These are phyloP conservation scores for Endotricha flammealis DNA, from an alignment of 2,888 invertebrate species.

Conservation along the genomic window DNA sequence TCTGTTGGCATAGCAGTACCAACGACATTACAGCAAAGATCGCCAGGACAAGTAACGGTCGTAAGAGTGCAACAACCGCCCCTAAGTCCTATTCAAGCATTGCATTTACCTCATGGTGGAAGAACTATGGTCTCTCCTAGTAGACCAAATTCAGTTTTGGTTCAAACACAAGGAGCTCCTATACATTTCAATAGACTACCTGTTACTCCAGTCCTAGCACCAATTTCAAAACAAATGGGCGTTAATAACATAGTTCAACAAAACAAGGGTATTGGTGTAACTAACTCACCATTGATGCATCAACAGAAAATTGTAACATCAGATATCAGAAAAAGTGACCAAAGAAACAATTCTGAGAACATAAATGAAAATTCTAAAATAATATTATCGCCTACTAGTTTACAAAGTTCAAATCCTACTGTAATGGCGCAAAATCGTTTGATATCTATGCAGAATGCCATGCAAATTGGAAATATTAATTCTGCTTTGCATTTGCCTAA, in stretches of 20 bases:
- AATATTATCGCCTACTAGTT: slow-evolving; percentile 57
- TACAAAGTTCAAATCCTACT: slow-evolving; percentile 55
- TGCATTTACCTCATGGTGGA: slow-evolving; percentile 57
- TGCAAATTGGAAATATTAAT: slow-evolving; percentile 54
- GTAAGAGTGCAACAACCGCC: slow-evolving; percentile 74
- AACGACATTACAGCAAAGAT: slow-evolving; percentile 56
- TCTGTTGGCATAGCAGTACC: slow-evolving; percentile 56
- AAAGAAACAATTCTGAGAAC: slow-evolving; percentile 38
- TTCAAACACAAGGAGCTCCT: slow-evolving; percentile 65
- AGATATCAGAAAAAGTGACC: slow-evolving; percentile 52
- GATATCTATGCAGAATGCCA: slow-evolving; percentile 63
- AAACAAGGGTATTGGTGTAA: slow-evolving; percentile 45
- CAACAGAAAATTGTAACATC: slow-evolving; percentile 58
- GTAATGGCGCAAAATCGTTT: slow-evolving; percentile 68
- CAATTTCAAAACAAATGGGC: slow-evolving; percentile 77
- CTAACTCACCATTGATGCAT: slow-evolving; percentile 40
- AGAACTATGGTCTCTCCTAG: slow-evolving; percentile 66
- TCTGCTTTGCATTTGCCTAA: slow-evolving; percentile 51
- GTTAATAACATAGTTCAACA: slow-evolving; percentile 63
- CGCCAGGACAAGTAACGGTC: slow-evolving; percentile 70
- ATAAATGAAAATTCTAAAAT: slow-evolving; percentile 56
- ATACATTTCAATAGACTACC: slow-evolving; percentile 76
- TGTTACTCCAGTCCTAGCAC: slow-evolving; percentile 76
- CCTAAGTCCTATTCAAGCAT: slow-evolving; percentile 62
- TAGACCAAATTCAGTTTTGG: slow-evolving; percentile 64